Evolutionary conservation across 2,797 vertebrate genomes (phyloP), one percentile per base, ranked within the genome.

Genomic region (Phataginus tricuspis): DNA sequence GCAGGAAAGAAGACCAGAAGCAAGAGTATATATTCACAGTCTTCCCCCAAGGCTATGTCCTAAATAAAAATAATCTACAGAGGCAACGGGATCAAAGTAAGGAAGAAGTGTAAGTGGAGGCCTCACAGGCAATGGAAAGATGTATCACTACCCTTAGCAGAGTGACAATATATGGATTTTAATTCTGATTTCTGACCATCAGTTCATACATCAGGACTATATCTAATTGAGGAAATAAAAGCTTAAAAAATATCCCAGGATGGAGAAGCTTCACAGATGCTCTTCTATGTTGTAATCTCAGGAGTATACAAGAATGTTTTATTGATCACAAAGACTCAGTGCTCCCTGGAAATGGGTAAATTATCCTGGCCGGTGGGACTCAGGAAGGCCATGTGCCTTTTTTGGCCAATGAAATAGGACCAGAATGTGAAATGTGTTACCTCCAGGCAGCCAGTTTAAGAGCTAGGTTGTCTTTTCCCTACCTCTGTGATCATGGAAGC

Each of bases 151-250:
- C 27, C 15, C 15, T 1, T 91, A 90, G 37, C 16, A 83, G 79
- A 93, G 21, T 7, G 27, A 68, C n/a, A 72, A 57, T 57, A 79
- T 25, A 68, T 68, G 27, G 51, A 86, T 31, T 89, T 49, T 12
- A 72, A 34, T 89, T 57, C 63, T 91, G 31, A 75, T 94, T 89
- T 92, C 82, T 95, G 71, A 69, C 39, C n/a, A 87, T 34, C 45
- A 74, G 37, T 84, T 75, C 59, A 63, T n/a, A 75, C 7, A 53
- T 66, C 85, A 83, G 77, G 72, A 87, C 37, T 77, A 68, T 61
- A 75, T 9, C n/a, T 51, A 74, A 80, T 7, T 61, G 42, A 96
- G 34, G 34, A 29, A 84, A 80, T 45, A 74, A 79, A 88, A 78
- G 49, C 66, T 82, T 45, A 34, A 78, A 75, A 94, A 72, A 45